These are phyloP conservation scores for Chloebia gouldiae DNA, from an alignment of 2,113 vertebrate species.

Conservation along the genomic window DNA sequence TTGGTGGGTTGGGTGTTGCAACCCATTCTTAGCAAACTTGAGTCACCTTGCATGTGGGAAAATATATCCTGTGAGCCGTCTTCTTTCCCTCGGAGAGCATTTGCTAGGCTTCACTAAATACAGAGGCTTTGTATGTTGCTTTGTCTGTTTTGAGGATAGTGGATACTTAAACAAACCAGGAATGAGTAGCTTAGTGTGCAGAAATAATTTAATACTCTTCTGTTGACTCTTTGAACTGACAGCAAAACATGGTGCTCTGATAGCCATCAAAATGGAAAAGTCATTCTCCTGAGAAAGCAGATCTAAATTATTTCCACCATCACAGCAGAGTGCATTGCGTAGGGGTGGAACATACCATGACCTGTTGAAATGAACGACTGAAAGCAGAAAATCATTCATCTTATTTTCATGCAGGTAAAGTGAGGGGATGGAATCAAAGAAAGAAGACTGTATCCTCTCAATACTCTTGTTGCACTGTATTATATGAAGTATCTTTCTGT, in stretches of 20 bases:
- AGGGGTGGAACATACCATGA: not conserved
- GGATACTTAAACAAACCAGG: not conserved
- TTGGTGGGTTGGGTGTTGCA: not conserved
- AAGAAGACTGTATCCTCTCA: not conserved
- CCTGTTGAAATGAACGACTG: not conserved
- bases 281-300: not conserved
- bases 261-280: not conserved
- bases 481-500: not conserved
- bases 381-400: not conserved
- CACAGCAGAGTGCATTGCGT: accelerated
- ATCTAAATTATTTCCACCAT: not conserved
- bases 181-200: not conserved
- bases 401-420: not conserved
- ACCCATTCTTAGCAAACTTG: not conserved
- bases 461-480: not conserved
- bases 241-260: not conserved
- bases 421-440: not conserved
- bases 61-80: not conserved
- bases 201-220: not conserved
- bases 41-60: not conserved
- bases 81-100: not conserved
- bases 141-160: not conserved
- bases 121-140: not conserved
- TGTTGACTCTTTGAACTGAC: not conserved
- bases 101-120: not conserved